Conservation (phyloP, 2,888 invertebrate species). For the Eurytoma californica region DNA sequence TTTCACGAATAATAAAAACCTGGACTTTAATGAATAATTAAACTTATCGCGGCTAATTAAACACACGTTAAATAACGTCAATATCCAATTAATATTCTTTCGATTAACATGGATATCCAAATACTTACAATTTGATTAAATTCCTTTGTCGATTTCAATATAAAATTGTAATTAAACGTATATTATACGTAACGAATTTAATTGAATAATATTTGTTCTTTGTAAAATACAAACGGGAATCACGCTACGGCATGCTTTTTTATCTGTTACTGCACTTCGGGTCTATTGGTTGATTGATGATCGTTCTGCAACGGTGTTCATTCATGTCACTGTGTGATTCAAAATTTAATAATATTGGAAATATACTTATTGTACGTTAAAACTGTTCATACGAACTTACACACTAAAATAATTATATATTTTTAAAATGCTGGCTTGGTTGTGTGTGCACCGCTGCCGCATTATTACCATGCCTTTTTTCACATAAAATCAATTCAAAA, state of each 20-base stretch:
- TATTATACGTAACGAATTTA: neutral
- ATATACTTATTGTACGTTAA: slow-evolving; percentile 20
- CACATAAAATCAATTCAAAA: slow-evolving; percentile 58
- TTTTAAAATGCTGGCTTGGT: slow-evolving; percentile 69
- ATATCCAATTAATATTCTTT: slow-evolving; percentile 18
- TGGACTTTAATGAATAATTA: slow-evolving; percentile 39
- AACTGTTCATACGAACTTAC: slow-evolving; percentile 49
- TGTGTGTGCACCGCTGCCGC: slow-evolving; percentile 69
- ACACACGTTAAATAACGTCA: neutral
- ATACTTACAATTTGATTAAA: neutral
- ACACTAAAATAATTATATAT: slow-evolving; percentile 56
- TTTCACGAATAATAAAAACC: slow-evolving; percentile 49
- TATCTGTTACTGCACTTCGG: slow-evolving; percentile 41
- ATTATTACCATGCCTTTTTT: slow-evolving; percentile 68
- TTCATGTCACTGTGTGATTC: slow-evolving; percentile 19
- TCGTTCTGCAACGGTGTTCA: slow-evolving; percentile 21
- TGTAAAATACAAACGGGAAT: slow-evolving; percentile 11
- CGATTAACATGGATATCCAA: slow-evolving; percentile 16
- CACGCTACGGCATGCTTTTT: slow-evolving; percentile 49
- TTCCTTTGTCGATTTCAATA: too few relatives aligned
- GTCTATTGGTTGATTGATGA: slow-evolving; percentile 50
- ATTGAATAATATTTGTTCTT: neutral
- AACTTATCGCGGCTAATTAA: slow-evolving; percentile 1
- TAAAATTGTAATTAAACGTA: too few relatives aligned
- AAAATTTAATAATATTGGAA: slow-evolving; percentile 23